phyloP scores from a whole-genome alignment of 2,113 vertebrate species.

The Phaethon lepturus region DNA sequence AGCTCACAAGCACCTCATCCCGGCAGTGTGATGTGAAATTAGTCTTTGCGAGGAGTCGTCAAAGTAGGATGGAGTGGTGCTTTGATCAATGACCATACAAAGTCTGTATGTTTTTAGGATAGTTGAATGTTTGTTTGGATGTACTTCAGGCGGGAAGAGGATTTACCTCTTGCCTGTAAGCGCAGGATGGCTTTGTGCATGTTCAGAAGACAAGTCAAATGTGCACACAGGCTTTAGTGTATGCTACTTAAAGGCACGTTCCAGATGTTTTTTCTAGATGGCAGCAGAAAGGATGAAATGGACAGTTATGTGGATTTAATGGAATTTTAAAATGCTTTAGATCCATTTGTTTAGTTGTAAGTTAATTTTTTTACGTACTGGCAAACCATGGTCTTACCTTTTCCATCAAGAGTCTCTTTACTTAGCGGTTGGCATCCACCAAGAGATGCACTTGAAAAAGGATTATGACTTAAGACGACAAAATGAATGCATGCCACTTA shows the following conservation, averaged over 20 bases:
- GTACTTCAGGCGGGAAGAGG: not conserved
- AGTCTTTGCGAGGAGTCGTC: not conserved
- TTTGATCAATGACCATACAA: not conserved
- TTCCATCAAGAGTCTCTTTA: not conserved
- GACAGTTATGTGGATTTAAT: not conserved
- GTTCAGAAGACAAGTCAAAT: not conserved
- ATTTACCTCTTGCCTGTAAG: not conserved
- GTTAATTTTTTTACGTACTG: not conserved
- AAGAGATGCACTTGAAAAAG: not conserved
- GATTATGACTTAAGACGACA: not conserved
- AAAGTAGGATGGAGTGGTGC: not conserved
- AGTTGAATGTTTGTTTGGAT: not conserved
- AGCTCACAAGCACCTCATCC: not conserved
- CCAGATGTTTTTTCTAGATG: not conserved
- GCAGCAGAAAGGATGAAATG: not conserved
- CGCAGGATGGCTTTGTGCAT: accelerated
- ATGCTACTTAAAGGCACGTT: not conserved
- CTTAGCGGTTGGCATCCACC: not conserved
- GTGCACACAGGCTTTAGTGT: not conserved
- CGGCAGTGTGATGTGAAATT: not conserved
- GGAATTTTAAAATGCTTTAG: not conserved
- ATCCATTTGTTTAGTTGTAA: not conserved
- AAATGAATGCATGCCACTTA: not conserved
- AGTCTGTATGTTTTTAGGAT: not conserved
- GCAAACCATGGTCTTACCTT: not conserved